phyloP scores from a whole-genome alignment of 2,113 vertebrate genomes.

The Aldabrachelys gigantea region DNA sequence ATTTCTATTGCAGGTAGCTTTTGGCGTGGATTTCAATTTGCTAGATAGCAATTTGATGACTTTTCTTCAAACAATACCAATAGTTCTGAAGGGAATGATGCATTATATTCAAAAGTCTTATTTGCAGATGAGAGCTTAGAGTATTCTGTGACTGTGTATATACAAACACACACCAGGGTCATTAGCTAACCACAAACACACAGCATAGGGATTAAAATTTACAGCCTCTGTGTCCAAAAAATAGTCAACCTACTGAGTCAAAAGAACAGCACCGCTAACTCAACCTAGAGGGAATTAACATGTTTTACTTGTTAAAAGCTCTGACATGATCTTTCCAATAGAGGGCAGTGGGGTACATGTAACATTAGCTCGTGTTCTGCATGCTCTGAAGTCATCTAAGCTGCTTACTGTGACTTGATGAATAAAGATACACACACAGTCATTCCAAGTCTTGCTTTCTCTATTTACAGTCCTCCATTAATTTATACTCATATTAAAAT shows the following conservation, averaged over 20 bases:
- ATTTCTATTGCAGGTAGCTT: slow-evolving; percentile 66
- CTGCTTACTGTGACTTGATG: neutral
- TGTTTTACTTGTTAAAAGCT: neutral
- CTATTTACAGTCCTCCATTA: neutral
- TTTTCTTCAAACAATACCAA: slow-evolving; percentile 70
- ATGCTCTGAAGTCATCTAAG: neutral
- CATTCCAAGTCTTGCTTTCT: neutral
- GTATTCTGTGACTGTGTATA: neutral
- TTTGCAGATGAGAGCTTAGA: neutral
- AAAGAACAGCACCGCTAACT: neutral
- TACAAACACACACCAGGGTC: neutral
- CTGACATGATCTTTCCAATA: neutral
- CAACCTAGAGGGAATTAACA: neutral
- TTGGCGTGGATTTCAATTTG: slow-evolving; percentile 74
- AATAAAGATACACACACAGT: neutral
- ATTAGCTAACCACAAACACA: neutral
- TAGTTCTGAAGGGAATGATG: slow-evolving; percentile 66
- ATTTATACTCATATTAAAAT: neutral
- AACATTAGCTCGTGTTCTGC: neutral
- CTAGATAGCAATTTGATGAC: neutral
- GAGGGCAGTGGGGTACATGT: neutral
- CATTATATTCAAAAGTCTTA: neutral
- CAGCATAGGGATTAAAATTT: neutral
- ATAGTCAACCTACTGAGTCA: slow-evolving; percentile 4
- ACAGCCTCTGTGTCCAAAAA: neutral